phyloP scores from a whole-genome alignment of 1,140 invertebrate species.

The Nasonia longicornis region DNA sequence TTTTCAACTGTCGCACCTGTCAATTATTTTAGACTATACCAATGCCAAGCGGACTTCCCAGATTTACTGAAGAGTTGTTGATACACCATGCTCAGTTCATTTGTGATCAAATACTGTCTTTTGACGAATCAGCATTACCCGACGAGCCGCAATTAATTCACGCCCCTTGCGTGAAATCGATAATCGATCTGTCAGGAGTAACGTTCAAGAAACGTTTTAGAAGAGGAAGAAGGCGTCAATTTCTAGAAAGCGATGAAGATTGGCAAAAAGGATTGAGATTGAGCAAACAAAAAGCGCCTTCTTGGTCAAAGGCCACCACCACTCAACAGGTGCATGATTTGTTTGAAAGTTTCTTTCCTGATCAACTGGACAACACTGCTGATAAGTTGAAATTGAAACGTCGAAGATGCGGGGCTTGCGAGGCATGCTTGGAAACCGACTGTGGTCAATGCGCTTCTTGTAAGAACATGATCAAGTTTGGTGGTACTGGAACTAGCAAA shows the following conservation, averaged over 20 bases:
- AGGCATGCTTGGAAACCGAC: slow-evolving; percentile 79
- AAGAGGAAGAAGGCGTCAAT: slow-evolving; percentile 29
- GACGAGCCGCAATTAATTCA: slow-evolving; percentile 78
- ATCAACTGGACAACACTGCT: slow-evolving; percentile 76
- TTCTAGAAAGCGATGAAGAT: slow-evolving; percentile 29
- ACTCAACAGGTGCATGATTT: slow-evolving; percentile 83
- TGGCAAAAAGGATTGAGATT: slow-evolving; percentile 33
- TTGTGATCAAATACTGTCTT: slow-evolving; percentile 75
- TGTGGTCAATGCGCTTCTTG: slow-evolving; percentile 79
- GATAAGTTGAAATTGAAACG: slow-evolving; percentile 37
- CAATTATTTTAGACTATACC: too few species aligned
- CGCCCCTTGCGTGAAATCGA: slow-evolving; percentile 80
- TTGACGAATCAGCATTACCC: slow-evolving; percentile 74
- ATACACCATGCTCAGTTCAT: too few species aligned
- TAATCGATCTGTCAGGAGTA: slow-evolving; percentile 84
- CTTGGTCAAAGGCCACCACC: slow-evolving; percentile 83
- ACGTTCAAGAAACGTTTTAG: slow-evolving; percentile 75
- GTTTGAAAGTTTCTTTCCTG: slow-evolving; percentile 85
- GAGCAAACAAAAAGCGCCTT: slow-evolving; percentile 64
- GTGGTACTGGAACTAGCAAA: slow-evolving; percentile 77
- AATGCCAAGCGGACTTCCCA: too few species aligned
- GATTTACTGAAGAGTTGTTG: too few species aligned
- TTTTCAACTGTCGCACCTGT: too few species aligned
- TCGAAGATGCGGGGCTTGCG: slow-evolving; percentile 81
- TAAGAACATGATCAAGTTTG: slow-evolving; percentile 81